phyloP scores from a whole-genome alignment of 2,888 invertebrate genomes.

The Eutolmus rufibarbis region DNA sequence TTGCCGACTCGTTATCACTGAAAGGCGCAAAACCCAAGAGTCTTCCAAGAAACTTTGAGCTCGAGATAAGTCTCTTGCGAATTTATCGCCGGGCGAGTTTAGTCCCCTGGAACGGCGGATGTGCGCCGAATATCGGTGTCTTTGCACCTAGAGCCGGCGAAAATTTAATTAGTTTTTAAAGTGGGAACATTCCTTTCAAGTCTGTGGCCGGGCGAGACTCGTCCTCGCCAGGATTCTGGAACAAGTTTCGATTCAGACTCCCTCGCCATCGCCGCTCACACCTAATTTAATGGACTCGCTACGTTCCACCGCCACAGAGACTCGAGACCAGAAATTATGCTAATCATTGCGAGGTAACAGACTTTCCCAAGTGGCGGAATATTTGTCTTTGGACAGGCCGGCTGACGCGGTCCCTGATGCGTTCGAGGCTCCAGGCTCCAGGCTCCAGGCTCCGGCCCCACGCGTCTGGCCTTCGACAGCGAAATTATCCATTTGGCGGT shows the following conservation, averaged over 20 bases:
- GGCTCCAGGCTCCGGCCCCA: background rate
- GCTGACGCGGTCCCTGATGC: background rate
- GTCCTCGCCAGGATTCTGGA: background rate
- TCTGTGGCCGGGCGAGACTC: background rate
- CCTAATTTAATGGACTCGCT: constrained; percentile 22
- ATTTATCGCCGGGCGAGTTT: constrained; percentile 21
- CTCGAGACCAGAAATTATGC: constrained; percentile 9
- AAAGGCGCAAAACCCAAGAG: constrained; percentile 26
- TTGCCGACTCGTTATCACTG: constrained; percentile 27
- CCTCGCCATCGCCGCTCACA: background rate
- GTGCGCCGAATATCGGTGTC: constrained; percentile 24
- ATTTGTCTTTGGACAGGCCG: background rate
- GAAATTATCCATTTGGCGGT: constrained; percentile 20
- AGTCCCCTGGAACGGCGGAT: constrained; percentile 1
- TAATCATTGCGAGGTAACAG: constrained; percentile 40
- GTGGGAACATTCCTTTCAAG: constrained; percentile 31
- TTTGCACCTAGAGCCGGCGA: constrained; percentile 6
- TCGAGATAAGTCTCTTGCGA: constrained; percentile 29
- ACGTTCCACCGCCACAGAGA: background rate
- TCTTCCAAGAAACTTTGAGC: constrained; percentile 14
- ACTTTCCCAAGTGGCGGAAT: constrained; percentile 12
- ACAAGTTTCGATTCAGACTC: background rate
- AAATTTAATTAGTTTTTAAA: constrained; percentile 36
- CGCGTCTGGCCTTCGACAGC: constrained; percentile 20
- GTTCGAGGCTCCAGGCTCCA: background rate